Base-by-base conservation (phyloP, 2,797 vertebrate species). In the Bradypus variegatus region DNA sequence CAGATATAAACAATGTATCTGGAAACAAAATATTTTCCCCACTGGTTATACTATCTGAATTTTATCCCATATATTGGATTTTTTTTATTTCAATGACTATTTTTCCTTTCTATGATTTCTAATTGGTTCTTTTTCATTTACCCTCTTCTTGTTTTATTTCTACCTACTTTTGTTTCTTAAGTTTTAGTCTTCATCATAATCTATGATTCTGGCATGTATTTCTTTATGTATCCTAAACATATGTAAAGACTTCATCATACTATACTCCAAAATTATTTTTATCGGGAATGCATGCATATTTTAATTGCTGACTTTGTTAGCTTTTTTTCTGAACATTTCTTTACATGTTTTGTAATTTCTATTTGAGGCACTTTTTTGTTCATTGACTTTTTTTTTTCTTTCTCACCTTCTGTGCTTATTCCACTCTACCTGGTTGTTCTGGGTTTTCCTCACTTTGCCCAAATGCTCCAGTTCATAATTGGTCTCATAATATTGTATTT, bases 391-490 rank as follows among this genome's bases (percentile, higher is more conserved):
- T 38, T 79, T 77, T 19, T 50, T 80, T 64, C 31, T 75, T 91
- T 85, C 11, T 6, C 5, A 83, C n/a, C 45, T 3, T 73, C 29
- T 50, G 12, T 89, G n/a, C 14, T 80, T 45, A 53, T 76, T 70
- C 53, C 38, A 86, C 29, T 19, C 23, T 77, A 65, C 12, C 67
- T 64, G 18, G 25, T 36, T 75, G 33, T 64, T 69, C 75, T 29
- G 45, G 27, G n/a, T 18, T 93, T 94, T 84, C 48, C 86, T 93
- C 86, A 36, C 36, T 84, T 77, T 87, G 67, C 23, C 29, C 78
- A 91, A 76, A 86, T 23, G 23, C 55, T 27, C 18, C 48, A 58
- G 27, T 65, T 18, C 48, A 92, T 27, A 45, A 8, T 65, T 33
- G 27, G 8, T 73, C 55, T 90, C 53, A n/a, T n/a, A 58, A 83